phyloP scores from a whole-genome alignment of 23 tunicate genomes.

The Trididemnum nubilum region DNA sequence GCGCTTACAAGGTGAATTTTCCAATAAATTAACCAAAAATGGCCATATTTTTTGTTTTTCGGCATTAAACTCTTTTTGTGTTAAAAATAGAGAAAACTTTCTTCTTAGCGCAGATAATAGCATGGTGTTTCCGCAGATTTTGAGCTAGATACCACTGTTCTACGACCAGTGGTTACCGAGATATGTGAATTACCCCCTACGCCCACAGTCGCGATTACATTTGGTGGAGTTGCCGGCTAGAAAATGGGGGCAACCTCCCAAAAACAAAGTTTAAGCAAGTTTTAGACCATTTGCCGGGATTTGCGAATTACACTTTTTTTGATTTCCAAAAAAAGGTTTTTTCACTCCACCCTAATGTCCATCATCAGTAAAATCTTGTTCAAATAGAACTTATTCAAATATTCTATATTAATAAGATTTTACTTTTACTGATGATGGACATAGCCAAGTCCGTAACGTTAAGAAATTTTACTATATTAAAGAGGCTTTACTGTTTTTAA shows the following conservation, averaged over 20 bases:
- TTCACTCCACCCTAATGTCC: constrained; percentile 25
- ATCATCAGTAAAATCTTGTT: no score
- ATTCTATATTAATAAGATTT: no score
- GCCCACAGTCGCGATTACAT: constrained; percentile 1
- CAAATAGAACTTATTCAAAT: no score
- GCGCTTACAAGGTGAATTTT: background rate
- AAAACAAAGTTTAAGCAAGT: constrained; percentile 3
- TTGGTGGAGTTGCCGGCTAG: constrained; percentile 16
- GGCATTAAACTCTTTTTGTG: background rate
- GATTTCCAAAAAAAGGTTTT: constrained; percentile 3
- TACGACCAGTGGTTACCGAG: constrained; percentile 14
- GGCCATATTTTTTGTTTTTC: constrained; percentile 4
- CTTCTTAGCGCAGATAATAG: constrained; percentile 10
- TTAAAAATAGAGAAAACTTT: constrained; percentile 4
- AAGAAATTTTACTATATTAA: no score
- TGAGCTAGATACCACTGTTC: background rate
- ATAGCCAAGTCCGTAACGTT: no score
- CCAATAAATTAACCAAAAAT: background rate
- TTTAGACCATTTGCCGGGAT: constrained; percentile 17
- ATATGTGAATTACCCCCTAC: background rate
- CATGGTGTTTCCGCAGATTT: constrained; percentile 12
- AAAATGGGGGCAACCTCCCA: background rate
- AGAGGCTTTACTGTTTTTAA: no score
- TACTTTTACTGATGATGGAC: no score
- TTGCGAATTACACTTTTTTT: background rate